Base-by-base conservation (phyloP, 2,113 vertebrate genomes). In the Phylloscopus trochilus region DNA sequence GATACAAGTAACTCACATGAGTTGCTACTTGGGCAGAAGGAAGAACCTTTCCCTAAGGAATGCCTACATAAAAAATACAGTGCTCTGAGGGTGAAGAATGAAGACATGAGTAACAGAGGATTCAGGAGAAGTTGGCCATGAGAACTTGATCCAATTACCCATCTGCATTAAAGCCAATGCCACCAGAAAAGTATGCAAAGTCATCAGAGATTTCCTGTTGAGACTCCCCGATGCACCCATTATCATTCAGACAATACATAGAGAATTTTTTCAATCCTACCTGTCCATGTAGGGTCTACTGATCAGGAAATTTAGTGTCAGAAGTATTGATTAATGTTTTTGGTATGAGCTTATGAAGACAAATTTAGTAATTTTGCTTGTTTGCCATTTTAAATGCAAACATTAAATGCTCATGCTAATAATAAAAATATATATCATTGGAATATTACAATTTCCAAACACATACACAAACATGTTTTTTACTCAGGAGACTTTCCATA, bases 181-280 rank as follows among this genome's bases (percentile, higher is more conserved):
- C 31, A 39, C 12, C 7, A 67, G 33, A 66, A 51, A 53, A 44
- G 2, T 14, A 14, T 4, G 0, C 21, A 46, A 51, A 26, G 3
- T 26, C 49, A 51, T 20, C 16, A 16, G 41, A 67, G 8, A 35
- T 59, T 49, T 28, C 13, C 59, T 74, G 31, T 8, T 41, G 12
- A 33, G 14, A 51, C 15, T 2, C 4, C 26, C 4, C 0, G 0
- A 47, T 47, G 13, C 4, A 66, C 3, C 6, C 17, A 24, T 43
- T 72, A 3, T 15, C 5, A 3, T 17, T 3, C 35, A 41, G 17
- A 26, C 5, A 63, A 15, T 43, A 69, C 12, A n/a, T 49, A 24
- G 15, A 69, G 6, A 49, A 24, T 12, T 23, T 23, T 69, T 19
- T 31, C 7, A 11, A 15, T 77, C 15, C 4, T 44, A 28, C 2